Conservation (phyloP, 2,113 vertebrate species). For the Sylvilagus bachmani region DNA sequence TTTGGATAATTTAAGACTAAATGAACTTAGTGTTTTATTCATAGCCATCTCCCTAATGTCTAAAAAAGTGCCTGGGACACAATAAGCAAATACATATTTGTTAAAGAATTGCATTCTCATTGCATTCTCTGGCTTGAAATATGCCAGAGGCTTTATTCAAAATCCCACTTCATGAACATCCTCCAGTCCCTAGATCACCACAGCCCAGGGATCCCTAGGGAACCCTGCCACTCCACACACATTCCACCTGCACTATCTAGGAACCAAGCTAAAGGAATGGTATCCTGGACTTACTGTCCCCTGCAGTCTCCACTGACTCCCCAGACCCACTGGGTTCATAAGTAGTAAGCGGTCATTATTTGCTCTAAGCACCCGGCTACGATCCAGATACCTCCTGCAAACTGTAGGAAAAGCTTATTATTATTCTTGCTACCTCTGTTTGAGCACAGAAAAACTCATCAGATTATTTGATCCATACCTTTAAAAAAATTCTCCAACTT, state of each 20-base stretch:
- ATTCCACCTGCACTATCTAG: background rate
- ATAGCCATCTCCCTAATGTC: background rate
- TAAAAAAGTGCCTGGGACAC: background rate
- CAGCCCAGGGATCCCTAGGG: rapidly evolving
- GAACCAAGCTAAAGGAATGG: background rate
- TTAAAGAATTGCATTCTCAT: background rate
- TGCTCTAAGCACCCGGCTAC: background rate
- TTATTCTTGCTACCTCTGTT: background rate
- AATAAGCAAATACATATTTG: background rate
- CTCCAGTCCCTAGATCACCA: background rate
- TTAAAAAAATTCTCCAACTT: background rate
- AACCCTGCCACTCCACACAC: background rate
- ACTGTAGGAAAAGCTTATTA: background rate
- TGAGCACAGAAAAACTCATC: background rate
- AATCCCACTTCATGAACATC: background rate
- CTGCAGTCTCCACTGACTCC: background rate
- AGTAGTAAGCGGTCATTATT: background rate
- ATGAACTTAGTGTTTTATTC: background rate
- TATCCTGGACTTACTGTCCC: background rate
- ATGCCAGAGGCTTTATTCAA: background rate
- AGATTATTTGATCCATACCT: background rate
- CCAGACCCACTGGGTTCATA: background rate
- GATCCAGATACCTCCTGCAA: background rate
- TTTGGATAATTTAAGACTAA: background rate
- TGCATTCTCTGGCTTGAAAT: background rate